phyloP scores from a whole-genome alignment of 2,888 invertebrate genomes.

The Athrips mouffetella region DNA sequence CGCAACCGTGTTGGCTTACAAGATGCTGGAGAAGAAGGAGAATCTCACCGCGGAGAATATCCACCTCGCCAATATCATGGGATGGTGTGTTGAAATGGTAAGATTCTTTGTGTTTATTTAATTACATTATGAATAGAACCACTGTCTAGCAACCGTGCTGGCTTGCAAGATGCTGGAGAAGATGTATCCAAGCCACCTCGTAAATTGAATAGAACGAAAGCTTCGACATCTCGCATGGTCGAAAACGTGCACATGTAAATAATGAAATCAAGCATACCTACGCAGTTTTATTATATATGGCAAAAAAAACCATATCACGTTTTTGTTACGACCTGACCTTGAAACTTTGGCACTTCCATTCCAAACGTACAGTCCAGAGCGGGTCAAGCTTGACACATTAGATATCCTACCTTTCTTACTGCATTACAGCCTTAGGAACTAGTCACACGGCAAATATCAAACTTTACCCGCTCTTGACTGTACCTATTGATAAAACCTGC shows the following conservation, averaged over 20 bases:
- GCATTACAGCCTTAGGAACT: too few relatives aligned
- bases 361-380: too few relatives aligned
- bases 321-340: slow-evolving; percentile 12
- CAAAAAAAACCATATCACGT: slow-evolving; percentile 12
- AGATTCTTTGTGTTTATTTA: slow-evolving; percentile 37
- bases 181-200: too few relatives aligned
- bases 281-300: not conserved
- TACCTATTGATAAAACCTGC: slow-evolving; percentile 16
- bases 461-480: too few relatives aligned
- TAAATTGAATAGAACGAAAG: too few relatives aligned
- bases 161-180: slow-evolving; percentile 86
- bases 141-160: slow-evolving; percentile 85
- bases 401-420: too few relatives aligned
- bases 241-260: not conserved
- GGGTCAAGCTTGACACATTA: too few relatives aligned
- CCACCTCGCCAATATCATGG: slow-evolving; percentile 88
- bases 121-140: too few relatives aligned
- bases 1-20: slow-evolving; percentile 85
- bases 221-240: slow-evolving; percentile 32
- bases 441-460: too few relatives aligned
- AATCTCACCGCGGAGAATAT: slow-evolving; percentile 87
- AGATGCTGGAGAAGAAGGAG: slow-evolving; percentile 82
- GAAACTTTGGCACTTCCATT: not conserved
- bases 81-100: slow-evolving; percentile 98
- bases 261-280: too few relatives aligned